phyloP scores from a whole-genome alignment of 2,888 invertebrate species.

The Eilema griseolum region DNA sequence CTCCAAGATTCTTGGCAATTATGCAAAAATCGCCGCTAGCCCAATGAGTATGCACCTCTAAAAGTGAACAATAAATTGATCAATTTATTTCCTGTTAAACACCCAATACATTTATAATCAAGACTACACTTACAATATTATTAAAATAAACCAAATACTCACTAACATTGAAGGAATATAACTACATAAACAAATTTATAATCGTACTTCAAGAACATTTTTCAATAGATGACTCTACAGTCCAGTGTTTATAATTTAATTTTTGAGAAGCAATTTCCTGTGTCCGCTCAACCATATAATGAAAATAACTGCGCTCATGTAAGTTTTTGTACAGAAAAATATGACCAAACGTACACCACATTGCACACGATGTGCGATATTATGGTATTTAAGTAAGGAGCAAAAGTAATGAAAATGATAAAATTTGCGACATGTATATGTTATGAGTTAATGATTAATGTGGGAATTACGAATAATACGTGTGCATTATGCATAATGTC shows the following conservation, averaged over 20 bases:
- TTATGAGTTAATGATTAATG: too few species aligned
- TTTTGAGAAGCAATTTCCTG: conserved; percentile 36
- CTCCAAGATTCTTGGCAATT: not conserved
- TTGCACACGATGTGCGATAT: not conserved
- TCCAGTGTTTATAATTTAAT: conserved; percentile 29
- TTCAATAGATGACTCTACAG: conserved; percentile 24
- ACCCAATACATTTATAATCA: not conserved
- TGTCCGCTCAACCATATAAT: conserved; percentile 38
- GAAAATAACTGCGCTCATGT: conserved; percentile 13
- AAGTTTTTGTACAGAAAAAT: not conserved
- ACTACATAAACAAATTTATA: conserved; percentile 36
- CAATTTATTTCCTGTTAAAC: too few species aligned
- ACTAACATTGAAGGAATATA: conserved; percentile 34
- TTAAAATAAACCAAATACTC: not conserved
- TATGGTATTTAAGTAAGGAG: too few species aligned
- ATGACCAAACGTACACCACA: not conserved
- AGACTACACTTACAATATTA: not conserved
- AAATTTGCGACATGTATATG: too few species aligned
- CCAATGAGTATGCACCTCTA: not conserved
- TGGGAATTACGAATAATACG: too few species aligned
- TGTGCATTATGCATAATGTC: too few species aligned
- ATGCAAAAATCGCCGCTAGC: not conserved
- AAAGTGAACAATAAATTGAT: not conserved
- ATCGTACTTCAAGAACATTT: conserved; percentile 37
- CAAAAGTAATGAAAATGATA: too few species aligned